Evolutionary conservation across 2,888 invertebrate species (phyloP).

Genomic region (Heterodera filipjevi): DNA sequence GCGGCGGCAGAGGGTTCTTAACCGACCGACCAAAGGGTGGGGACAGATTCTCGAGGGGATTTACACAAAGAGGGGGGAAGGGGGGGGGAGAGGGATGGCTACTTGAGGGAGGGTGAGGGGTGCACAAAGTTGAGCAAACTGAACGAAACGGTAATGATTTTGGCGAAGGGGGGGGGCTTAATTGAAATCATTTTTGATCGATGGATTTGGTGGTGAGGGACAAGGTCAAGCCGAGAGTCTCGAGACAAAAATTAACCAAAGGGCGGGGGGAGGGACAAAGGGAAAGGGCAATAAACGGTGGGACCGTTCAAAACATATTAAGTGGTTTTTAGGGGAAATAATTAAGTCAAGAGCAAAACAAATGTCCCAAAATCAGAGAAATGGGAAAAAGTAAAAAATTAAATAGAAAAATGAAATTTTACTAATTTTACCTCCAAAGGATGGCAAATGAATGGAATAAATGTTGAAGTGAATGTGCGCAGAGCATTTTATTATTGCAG

Average conservation of each 20-base stretch:
- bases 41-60: not conserved
- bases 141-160: not conserved
- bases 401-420: not conserved
- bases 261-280: not conserved
- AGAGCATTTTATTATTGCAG: not conserved
- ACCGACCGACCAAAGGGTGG: not conserved
- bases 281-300: not conserved
- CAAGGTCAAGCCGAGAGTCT: not conserved
- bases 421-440: not conserved
- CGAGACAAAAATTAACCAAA: not conserved
- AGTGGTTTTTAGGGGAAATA: not conserved
- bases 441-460: not conserved
- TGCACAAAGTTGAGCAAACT: slow-evolving; percentile 4
- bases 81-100: not conserved
- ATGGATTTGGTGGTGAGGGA: not conserved
- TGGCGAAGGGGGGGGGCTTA: not conserved
- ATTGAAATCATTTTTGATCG: slow-evolving; percentile 12
- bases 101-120: too few species aligned
- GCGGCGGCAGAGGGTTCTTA: slow-evolving; percentile 7
- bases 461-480: not conserved
- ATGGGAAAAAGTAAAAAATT: not conserved
- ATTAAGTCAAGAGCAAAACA: not conserved
- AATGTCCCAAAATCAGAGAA: not conserved
- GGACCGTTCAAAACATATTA: not conserved
- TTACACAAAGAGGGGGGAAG: slow-evolving; percentile 4